Conservation (phyloP, 2,797 vertebrate genomes). For the Natrix natrix region DNA sequence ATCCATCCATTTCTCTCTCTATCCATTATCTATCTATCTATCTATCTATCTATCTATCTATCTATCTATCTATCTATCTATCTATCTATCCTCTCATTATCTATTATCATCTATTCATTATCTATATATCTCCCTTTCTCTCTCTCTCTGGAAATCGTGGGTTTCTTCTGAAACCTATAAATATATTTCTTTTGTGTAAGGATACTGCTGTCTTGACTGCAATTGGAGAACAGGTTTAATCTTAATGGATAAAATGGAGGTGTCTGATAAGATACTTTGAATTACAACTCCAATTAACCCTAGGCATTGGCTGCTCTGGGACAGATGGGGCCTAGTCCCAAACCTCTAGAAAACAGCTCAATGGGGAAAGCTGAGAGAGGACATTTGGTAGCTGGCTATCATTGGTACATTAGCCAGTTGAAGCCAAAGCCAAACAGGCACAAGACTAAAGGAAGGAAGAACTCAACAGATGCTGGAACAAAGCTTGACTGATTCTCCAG, state of each 20-base stretch:
- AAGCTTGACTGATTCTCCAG: background rate
- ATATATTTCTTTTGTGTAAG: background rate
- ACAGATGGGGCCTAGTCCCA: background rate
- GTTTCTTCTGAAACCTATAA: background rate
- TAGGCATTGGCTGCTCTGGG: background rate
- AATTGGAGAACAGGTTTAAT: too few relatives aligned
- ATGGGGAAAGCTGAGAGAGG: background rate
- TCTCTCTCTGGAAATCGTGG: background rate
- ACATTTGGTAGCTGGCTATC: background rate
- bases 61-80: background rate
- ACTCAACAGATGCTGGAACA: background rate
- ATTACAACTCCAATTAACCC: too few relatives aligned
- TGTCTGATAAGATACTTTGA: background rate
- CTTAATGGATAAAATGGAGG: background rate
- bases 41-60: too few relatives aligned
- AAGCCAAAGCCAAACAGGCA: background rate
- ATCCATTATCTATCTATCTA: too few relatives aligned
- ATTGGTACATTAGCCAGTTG: background rate
- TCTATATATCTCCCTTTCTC: background rate
- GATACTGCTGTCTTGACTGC: background rate
- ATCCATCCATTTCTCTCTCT: too few relatives aligned
- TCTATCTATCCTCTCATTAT: background rate
- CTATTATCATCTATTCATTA: background rate
- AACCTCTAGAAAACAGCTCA: background rate
- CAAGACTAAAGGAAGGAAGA: background rate